These are phyloP conservation scores for Ormyrus nitidulus DNA, from an alignment of 2,888 invertebrate genomes.

Conservation along the genomic window DNA sequence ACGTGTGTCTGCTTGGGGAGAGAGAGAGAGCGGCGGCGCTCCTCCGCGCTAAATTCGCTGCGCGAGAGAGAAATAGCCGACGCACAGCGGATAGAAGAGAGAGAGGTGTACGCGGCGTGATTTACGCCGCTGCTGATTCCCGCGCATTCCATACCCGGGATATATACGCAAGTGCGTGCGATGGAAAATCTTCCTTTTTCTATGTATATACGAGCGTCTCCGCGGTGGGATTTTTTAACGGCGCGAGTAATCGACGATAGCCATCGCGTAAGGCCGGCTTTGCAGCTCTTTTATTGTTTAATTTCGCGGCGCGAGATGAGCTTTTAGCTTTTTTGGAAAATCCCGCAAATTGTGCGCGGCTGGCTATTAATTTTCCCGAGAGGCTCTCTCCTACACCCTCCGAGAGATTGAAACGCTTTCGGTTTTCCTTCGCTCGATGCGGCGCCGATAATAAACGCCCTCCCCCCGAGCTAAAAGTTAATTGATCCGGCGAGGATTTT, in stretches of 20 bases:
- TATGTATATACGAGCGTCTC: background rate
- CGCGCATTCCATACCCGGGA: slow-evolving; percentile 58
- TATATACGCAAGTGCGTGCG: background rate
- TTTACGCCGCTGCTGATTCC: slow-evolving; percentile 64
- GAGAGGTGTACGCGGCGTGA: slow-evolving; percentile 57
- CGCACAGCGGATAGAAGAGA: background rate
- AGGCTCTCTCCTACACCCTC: background rate
- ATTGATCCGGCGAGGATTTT: too few species aligned
- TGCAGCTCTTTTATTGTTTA: slow-evolving; percentile 7
- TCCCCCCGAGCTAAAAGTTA: too few species aligned
- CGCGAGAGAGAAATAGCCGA: slow-evolving; percentile 6
- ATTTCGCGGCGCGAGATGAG: background rate
- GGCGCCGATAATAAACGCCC: too few species aligned
- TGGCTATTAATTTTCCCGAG: background rate
- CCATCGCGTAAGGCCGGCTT: background rate
- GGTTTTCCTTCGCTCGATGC: too few species aligned
- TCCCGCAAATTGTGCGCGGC: slow-evolving; percentile 11
- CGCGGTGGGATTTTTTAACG: background rate
- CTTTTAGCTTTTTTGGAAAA: background rate
- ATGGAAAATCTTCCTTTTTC: slow-evolving; percentile 17
- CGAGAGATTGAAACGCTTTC: too few species aligned
- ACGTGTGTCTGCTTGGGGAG: slow-evolving; percentile 35
- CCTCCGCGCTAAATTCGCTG: slow-evolving; percentile 34
- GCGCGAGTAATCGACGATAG: background rate
- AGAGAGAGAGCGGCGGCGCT: background rate